Conservation (phyloP, 2,888 invertebrate genomes). For the Philereme vetulata region DNA sequence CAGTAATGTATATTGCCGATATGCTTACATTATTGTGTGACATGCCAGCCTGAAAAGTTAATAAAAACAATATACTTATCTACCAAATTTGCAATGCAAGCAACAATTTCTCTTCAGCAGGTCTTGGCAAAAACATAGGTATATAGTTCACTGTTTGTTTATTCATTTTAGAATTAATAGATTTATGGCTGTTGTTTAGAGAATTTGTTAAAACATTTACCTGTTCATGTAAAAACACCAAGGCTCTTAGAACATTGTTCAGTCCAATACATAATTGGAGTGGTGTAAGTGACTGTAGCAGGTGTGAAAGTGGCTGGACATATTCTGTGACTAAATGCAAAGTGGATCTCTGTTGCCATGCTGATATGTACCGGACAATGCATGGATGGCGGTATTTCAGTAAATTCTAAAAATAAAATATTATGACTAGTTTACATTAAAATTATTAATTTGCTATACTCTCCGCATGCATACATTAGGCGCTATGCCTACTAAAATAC, state of each 20-base stretch:
- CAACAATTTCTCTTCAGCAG: no score
- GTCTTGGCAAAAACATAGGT: no score
- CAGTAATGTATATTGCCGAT: conserved; percentile 91
- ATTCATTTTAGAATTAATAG: no score
- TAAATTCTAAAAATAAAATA: conserved; percentile 86
- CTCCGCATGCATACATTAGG: no score
- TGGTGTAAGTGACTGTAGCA: conserved; percentile 86
- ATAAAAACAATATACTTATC: background rate
- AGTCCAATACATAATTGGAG: conserved; percentile 94
- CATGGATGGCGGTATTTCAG: conserved; percentile 94
- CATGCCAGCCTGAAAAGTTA: conserved; percentile 83
- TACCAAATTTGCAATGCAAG: no score
- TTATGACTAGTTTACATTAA: background rate
- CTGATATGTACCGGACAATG: conserved; percentile 91
- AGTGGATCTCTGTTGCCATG: conserved; percentile 90
- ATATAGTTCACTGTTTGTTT: no score
- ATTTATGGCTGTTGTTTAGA: background rate
- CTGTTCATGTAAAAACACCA: conserved; percentile 93
- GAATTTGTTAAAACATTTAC: conserved; percentile 57
- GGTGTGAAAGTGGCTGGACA: conserved; percentile 89
- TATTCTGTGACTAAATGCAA: conserved; percentile 92
- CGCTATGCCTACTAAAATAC: background rate
- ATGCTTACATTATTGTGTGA: conserved; percentile 93
- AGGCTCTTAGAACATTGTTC: conserved; percentile 90
- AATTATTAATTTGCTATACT: background rate